Evolutionary conservation across 2,113 vertebrate genomes (phyloP).

Genomic region (Piaya cayana): DNA sequence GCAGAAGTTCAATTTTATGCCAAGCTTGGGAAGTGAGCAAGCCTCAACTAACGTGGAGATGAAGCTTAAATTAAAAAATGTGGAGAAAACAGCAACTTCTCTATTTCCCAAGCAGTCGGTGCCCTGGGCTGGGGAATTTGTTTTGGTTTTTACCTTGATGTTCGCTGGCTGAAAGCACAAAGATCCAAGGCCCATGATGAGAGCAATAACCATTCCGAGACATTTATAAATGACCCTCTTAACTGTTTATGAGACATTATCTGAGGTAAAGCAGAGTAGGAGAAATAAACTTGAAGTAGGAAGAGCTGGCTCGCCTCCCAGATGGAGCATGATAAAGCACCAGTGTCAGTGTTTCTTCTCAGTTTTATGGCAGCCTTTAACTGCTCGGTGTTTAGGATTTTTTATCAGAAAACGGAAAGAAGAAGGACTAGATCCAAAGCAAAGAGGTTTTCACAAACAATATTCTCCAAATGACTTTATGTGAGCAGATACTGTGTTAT

Average conservation of each 20-base stretch:
- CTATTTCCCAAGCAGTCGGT: not conserved
- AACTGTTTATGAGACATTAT: conserved; percentile 84
- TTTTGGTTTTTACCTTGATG: conserved; percentile 62
- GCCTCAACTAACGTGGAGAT: not conserved
- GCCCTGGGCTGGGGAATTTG: conserved; percentile 2
- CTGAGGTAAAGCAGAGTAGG: conserved; percentile 84
- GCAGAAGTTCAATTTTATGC: not conserved
- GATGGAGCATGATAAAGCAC: conserved; percentile 79
- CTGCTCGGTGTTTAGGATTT: conserved; percentile 83
- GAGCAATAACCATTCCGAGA: conserved; percentile 74
- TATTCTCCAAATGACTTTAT: conserved; percentile 78
- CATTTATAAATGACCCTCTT: conserved; percentile 84
- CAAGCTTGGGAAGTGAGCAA: not conserved
- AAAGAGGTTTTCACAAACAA: conserved; percentile 85
- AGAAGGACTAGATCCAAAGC: conserved; percentile 75
- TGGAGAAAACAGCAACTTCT: not conserved
- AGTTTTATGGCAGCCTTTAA: conserved; percentile 88
- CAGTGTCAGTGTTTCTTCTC: conserved; percentile 79
- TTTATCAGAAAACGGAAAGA: conserved; percentile 88
- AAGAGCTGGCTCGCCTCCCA: conserved; percentile 79
- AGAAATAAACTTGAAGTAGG: conserved; percentile 87
- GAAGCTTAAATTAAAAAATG: not conserved
- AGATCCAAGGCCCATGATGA: conserved; percentile 64
- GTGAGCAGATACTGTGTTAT: conserved; percentile 86
- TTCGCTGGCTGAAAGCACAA: conserved; percentile 36